Evolutionary conservation across 2,113 vertebrate genomes (phyloP).

Genomic region (Sialia sialis): DNA sequence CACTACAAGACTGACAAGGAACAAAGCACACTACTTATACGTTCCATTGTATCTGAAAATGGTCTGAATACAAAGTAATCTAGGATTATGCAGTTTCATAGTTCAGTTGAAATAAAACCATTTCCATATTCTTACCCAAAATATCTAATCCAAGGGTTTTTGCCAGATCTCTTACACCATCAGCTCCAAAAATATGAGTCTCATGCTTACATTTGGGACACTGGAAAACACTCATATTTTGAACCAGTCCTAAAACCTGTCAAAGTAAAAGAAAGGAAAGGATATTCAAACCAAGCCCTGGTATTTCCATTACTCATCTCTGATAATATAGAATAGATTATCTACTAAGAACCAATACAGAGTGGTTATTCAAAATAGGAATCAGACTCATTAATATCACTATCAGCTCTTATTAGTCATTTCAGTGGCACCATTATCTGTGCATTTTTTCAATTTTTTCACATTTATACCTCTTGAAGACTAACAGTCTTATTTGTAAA

Average conservation of each 20-base stretch:
- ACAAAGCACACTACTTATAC: background rate
- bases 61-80: background rate
- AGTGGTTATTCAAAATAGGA: background rate
- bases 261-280: slow-evolving; percentile 26
- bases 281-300: background rate
- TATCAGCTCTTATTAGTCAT: background rate
- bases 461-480: background rate
- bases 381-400: background rate
- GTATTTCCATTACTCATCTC: background rate
- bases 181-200: slow-evolving; percentile 92
- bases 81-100: background rate
- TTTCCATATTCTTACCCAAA: slow-evolving; percentile 77
- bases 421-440: background rate
- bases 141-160: slow-evolving; percentile 79
- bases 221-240: slow-evolving; percentile 98
- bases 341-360: background rate
- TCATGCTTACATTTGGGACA: slow-evolving; percentile 91
- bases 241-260: slow-evolving; percentile 92
- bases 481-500: background rate
- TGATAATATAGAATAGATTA: background rate
- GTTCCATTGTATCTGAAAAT: background rate
- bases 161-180: slow-evolving; percentile 85
- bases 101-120: background rate
- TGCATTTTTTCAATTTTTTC: background rate
- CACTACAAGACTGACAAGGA: background rate